Base-by-base conservation (phyloP, 1,140 invertebrate species). In the Copidosoma floridanum region DNA sequence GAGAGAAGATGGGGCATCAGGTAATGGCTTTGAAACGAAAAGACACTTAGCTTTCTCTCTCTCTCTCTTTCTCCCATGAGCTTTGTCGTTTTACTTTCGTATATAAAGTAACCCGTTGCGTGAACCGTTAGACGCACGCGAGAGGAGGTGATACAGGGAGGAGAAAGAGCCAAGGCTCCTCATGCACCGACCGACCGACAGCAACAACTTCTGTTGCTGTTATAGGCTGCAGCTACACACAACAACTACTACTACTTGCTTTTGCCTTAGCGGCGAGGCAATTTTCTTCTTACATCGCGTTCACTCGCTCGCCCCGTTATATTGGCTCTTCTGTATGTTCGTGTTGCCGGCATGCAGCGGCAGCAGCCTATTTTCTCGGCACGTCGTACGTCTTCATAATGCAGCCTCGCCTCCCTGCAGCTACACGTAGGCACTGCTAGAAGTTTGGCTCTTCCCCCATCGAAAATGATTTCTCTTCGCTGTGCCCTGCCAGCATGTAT, bases 61-160 rank as follows among this genome's bases (percentile, higher is more conserved):
- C n/a, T n/a, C n/a, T n/a, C n/a, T n/a, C n/a, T n/a, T n/a, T n/a
- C n/a, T n/a, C 38, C 50, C 47, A 23, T 54, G 32, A 54, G 29
- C 37, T 10, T 23, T 46, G 58, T 61, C 52, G 51, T 61, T 61
- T 61, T 61, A 61, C 58, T 61, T 61, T 61, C 53, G 53, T 38
- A 11, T 18, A 32, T 53, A 35, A 52, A 48, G 26, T 14, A 48
- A 18, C 11, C 54, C 43, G 68, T 65, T 64, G 57, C 47, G 48
- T 53, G 63, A 64, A 68, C 67, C 43, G 65, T 70, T 65, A 61
- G 53, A 32, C 29, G 24, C 16, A 48, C 24, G 47, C 50, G 23
- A 16, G 41, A n/a, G 26, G 21, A n/a, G n/a, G n/a, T n/a, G n/a
- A n/a, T n/a, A n/a, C n/a, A n/a, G n/a, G n/a, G n/a, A n/a, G n/a